These are phyloP conservation scores for Etia nguti DNA, from an alignment of 2,113 vertebrate species.

Conservation along the genomic window DNA sequence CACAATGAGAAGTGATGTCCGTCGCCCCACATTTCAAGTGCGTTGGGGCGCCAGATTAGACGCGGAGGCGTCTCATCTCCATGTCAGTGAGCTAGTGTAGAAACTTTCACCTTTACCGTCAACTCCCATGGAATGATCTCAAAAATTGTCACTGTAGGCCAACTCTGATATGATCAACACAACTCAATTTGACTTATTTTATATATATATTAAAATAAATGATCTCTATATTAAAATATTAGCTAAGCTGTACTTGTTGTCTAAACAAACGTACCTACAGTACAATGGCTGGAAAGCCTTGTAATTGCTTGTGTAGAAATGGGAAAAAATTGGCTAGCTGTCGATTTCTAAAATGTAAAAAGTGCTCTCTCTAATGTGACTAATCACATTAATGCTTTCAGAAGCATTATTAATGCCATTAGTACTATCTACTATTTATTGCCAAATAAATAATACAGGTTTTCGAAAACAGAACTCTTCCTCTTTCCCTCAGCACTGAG, in stretches of 20 bases:
- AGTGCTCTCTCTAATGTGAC: neutral
- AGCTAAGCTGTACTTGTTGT: neutral
- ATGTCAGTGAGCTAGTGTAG: neutral
- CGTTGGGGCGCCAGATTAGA: neutral
- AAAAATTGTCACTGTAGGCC: neutral
- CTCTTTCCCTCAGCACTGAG: neutral
- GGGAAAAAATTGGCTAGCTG: neutral
- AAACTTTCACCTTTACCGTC: neutral
- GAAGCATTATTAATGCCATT: neutral
- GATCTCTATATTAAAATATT: neutral
- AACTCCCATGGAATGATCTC: neutral
- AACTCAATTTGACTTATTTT: neutral
- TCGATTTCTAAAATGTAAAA: neutral
- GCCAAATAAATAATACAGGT: neutral
- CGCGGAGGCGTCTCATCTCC: neutral
- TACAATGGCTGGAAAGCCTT: neutral
- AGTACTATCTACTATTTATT: neutral
- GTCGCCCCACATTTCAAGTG: conserved; percentile 39
- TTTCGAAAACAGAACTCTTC: neutral
- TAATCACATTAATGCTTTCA: neutral
- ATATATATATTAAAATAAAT: neutral
- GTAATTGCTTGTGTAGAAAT: neutral
- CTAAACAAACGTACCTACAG: neutral
- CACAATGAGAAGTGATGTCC: conserved; percentile 60
- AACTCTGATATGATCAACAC: neutral